These are phyloP conservation scores for Caenorhabditis wallacei DNA, from an alignment of 2,888 invertebrate genomes.

Conservation along the genomic window DNA sequence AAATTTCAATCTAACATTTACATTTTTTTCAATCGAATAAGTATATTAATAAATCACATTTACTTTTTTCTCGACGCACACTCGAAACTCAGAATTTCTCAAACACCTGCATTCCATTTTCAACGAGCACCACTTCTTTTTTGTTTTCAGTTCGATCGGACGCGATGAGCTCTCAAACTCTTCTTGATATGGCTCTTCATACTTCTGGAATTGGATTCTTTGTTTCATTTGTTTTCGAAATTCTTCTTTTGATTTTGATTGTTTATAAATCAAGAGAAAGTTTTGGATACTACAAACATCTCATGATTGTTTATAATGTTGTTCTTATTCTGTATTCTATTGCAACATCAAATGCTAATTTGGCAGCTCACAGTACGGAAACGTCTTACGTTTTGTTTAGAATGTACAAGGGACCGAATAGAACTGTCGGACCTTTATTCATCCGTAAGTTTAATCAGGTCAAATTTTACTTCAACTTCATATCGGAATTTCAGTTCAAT, in stretches of 20 bases:
- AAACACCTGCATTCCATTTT: constrained; percentile 16
- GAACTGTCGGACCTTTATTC: constrained; percentile 48
- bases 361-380: constrained; percentile 56
- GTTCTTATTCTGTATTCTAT: constrained; percentile 41
- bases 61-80: background rate
- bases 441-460: constrained; percentile 35
- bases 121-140: background rate
- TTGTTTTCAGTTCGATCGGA: background rate
- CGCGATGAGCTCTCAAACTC: constrained; percentile 36
- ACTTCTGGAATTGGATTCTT: constrained; percentile 41
- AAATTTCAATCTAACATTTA: background rate
- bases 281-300: constrained; percentile 29
- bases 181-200: constrained; percentile 34
- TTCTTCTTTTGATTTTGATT: constrained; percentile 21
- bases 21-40: constrained; percentile 11
- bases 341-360: constrained; percentile 29
- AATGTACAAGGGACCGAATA: constrained; percentile 50
- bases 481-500: constrained; percentile 41
- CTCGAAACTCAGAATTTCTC: background rate
- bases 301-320: constrained; percentile 37
- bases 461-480: no score
- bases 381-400: constrained; percentile 49
- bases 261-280: constrained; percentile 12
- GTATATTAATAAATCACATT: constrained; percentile 12
- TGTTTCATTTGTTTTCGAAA: constrained; percentile 33